Conservation (phyloP, 35 echinoderm and acorn worm species). For the Eucidaris tribuloides region DNA sequence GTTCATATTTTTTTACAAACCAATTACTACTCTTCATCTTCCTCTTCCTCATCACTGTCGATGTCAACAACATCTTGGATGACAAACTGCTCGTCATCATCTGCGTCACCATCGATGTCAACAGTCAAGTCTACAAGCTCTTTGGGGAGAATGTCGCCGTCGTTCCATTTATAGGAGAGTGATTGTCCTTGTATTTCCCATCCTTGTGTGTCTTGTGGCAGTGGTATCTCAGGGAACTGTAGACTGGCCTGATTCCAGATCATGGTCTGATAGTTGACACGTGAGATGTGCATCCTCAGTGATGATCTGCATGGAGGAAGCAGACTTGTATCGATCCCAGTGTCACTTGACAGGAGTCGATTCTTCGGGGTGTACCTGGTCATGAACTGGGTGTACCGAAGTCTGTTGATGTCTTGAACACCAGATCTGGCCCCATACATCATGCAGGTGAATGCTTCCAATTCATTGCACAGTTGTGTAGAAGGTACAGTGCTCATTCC, state of each 20-base stretch:
- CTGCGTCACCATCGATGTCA: too few species aligned
- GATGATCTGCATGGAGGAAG: slow-evolving; percentile 26
- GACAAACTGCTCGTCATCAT: too few species aligned
- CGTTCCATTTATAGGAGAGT: slow-evolving; percentile 1
- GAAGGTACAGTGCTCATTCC: neutral
- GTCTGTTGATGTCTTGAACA: slow-evolving; percentile 14
- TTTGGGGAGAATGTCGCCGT: slow-evolving; percentile 11
- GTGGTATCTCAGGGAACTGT: neutral
- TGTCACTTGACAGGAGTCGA: slow-evolving; percentile 15
- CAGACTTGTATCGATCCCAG: slow-evolving; percentile 28
- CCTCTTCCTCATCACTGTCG: too few species aligned
- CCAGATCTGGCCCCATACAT: neutral
- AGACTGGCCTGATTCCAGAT: slow-evolving; percentile 3
- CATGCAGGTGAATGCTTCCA: slow-evolving; percentile 3
- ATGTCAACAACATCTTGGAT: too few species aligned
- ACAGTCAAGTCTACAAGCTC: slow-evolving; percentile 6
- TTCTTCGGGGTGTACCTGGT: slow-evolving; percentile 27
- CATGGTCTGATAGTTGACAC: slow-evolving; percentile 2
- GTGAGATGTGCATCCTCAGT: neutral
- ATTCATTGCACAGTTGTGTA: neutral
- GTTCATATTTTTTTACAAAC: too few species aligned
- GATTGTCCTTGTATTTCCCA: neutral
- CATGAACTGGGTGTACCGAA: slow-evolving; percentile 18
- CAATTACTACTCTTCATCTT: too few species aligned
- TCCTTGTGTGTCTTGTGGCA: neutral